Conservation (phyloP, 2,888 invertebrate species). For the Salpingus planirostris region DNA sequence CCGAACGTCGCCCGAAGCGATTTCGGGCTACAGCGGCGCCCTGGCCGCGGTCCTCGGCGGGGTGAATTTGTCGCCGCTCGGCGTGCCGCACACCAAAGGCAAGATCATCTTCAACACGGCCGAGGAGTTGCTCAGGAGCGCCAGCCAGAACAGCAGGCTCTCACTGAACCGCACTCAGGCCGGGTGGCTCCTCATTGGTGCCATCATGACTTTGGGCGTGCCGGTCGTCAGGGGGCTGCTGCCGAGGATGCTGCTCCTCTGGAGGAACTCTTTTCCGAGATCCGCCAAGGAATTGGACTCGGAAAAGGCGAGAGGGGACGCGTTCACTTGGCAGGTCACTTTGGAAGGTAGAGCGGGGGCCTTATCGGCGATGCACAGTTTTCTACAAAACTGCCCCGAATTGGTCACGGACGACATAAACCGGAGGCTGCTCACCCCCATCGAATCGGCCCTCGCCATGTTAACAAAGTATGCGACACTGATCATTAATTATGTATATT, state of each 20-base stretch:
- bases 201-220: slow-evolving; percentile 91
- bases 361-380: slow-evolving; percentile 89
- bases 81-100: slow-evolving; percentile 93
- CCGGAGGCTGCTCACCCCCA: slow-evolving; percentile 77
- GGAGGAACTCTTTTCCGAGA: slow-evolving; percentile 97
- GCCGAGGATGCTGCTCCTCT: slow-evolving; percentile 86
- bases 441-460: slow-evolving; percentile 93
- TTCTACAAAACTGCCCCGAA: slow-evolving; percentile 84
- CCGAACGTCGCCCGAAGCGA: slow-evolving; percentile 80
- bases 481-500: neutral
- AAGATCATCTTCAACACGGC: slow-evolving; percentile 97
- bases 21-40: slow-evolving; percentile 86
- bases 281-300: slow-evolving; percentile 94
- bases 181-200: slow-evolving; percentile 94
- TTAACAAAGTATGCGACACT: slow-evolving; percentile 68
- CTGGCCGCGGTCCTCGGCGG: slow-evolving; percentile 90
- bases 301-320: slow-evolving; percentile 91
- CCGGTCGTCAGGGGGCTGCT: slow-evolving; percentile 87
- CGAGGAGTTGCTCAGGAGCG: slow-evolving; percentile 90
- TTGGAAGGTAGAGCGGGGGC: slow-evolving; percentile 95
- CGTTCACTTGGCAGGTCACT: slow-evolving; percentile 99
- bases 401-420: slow-evolving; percentile 88
- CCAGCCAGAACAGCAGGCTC: slow-evolving; percentile 91
- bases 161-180: slow-evolving; percentile 93
- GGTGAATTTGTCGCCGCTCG: slow-evolving; percentile 79